Percentiles rank a stretch among this genome's conserved stretches.
Evolutionary conservation across 2,113 vertebrate species (phyloP).

Genomic region (Lota lota): DNA sequence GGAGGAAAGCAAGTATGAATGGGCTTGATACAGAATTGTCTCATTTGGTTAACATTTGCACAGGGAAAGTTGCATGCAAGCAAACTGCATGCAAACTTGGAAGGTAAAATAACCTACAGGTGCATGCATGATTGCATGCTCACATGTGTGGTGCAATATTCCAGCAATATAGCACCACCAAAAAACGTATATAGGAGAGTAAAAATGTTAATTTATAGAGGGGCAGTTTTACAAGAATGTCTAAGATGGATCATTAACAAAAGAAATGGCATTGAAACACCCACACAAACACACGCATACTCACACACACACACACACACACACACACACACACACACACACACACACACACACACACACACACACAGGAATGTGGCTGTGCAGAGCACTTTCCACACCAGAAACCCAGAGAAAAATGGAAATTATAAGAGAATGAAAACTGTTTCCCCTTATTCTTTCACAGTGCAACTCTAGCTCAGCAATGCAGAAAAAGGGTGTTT

Average conservation of each 20-base stretch:
- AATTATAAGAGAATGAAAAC: too few species aligned
- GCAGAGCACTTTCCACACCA: too few species aligned
- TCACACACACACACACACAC: neutral
- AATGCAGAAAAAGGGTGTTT: neutral
- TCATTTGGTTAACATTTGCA: too few species aligned
- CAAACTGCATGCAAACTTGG: neutral
- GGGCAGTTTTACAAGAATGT: neutral
- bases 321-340: constrained; percentile 2
- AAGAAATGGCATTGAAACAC: neutral
- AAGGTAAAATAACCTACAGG: neutral
- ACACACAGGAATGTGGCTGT: too few species aligned
- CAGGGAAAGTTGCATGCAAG: too few species aligned
- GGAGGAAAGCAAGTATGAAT: too few species aligned
- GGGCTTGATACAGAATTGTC: too few species aligned
- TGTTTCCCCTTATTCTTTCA: neutral
- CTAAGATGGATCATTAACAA: neutral
- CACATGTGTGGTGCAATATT: neutral
- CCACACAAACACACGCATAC: neutral
- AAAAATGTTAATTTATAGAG: neutral
- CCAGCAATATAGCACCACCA: neutral
- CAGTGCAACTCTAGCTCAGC: too few species aligned
- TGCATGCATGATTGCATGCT: neutral
- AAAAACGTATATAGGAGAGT: neutral
- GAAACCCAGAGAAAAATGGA: too few species aligned
- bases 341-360: neutral